A percentile compares a stretch with the other conserved stretches of the same genome.
Evolutionary conservation across 2,797 vertebrate species (phyloP).

Genomic region (Rhabdophis nuchalis): DNA sequence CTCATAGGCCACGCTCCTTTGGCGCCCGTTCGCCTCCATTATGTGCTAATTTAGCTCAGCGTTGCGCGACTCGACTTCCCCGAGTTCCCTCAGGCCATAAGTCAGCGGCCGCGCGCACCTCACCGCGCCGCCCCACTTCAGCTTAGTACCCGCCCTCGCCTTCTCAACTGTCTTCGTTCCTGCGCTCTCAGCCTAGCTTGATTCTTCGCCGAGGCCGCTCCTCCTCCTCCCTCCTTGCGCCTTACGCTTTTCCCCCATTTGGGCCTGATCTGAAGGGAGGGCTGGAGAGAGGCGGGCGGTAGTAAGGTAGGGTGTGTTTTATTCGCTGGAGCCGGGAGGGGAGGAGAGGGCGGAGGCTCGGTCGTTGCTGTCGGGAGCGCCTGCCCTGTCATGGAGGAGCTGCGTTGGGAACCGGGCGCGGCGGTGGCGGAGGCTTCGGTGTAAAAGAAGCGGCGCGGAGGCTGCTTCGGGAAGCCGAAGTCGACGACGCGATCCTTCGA

Average conservation of each 20-base stretch:
- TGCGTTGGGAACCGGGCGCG: background rate
- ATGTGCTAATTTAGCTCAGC: conserved; percentile 4
- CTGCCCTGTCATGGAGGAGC: conserved; percentile 58
- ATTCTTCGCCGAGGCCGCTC: background rate
- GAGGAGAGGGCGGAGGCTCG: background rate
- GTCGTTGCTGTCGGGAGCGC: background rate
- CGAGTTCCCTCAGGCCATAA: background rate
- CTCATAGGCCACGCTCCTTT: background rate
- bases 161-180: background rate
- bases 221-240: background rate
- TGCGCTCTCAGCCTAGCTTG: conserved; percentile 24
- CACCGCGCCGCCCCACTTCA: background rate
- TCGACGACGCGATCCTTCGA: background rate
- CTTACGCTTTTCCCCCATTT: background rate
- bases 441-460: background rate
- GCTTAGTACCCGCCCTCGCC: background rate
- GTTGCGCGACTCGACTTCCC: background rate
- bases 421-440: conserved; percentile 4
- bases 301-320: background rate
- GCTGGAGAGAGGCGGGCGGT: background rate
- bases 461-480: background rate
- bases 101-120: background rate
- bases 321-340: background rate
- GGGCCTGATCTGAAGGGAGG: background rate
- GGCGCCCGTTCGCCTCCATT: conserved; percentile 13